These are phyloP conservation scores for Plodia interpunctella DNA, from an alignment of 1,140 invertebrate genomes.

Conservation along the genomic window DNA sequence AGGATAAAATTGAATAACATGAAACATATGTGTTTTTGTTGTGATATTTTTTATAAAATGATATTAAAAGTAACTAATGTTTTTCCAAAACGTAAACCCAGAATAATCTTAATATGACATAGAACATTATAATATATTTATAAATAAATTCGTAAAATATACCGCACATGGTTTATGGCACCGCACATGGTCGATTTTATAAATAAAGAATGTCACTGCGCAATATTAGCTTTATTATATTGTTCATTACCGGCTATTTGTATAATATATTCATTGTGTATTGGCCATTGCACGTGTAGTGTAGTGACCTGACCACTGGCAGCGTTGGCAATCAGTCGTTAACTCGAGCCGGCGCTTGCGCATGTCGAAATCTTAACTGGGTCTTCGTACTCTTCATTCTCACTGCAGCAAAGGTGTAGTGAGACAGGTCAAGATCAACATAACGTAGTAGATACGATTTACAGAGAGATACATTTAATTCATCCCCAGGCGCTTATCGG, in stretches of 20 bases:
- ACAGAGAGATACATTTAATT: too few relatives aligned
- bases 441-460: too few relatives aligned
- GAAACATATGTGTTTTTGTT: too few relatives aligned
- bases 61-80: too few relatives aligned
- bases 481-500: too few relatives aligned
- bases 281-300: conserved; percentile 32
- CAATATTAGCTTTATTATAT: neutral
- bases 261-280: conserved; percentile 12
- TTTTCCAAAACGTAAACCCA: too few relatives aligned
- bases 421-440: neutral
- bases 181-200: neutral
- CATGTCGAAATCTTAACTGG: neutral
- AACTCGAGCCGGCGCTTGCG: conserved; percentile 26
- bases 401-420: neutral
- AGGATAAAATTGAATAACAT: too few relatives aligned
- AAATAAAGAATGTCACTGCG: neutral
- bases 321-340: conserved; percentile 55
- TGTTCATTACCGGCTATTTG: neutral
- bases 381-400: neutral
- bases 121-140: too few relatives aligned
- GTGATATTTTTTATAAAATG: too few relatives aligned
- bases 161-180: too few relatives aligned
- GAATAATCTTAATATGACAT: too few relatives aligned
- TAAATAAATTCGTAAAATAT: too few relatives aligned
- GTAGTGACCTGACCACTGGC: neutral